Base-by-base conservation (phyloP, 2,797 vertebrate genomes). In the Notamacropus eugenii region DNA sequence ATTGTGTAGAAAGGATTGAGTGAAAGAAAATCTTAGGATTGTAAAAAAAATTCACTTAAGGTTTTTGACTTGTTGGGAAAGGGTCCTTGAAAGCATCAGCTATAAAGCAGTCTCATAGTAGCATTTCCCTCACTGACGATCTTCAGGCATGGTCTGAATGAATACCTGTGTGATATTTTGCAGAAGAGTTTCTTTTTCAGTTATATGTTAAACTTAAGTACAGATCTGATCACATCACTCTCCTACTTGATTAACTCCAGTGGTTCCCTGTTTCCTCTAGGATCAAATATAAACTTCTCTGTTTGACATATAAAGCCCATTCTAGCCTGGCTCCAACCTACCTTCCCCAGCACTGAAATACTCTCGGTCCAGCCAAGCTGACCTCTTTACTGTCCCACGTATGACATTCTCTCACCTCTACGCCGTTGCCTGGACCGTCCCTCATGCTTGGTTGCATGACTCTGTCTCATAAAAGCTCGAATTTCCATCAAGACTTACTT, bases 401-500 rank as follows among this genome's bases (percentile, higher is more conserved):
- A 9, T 40, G n/a, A 40, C 19, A 82, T 82, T 82, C 67, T 82
- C 19, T 82, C 22, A 31, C n/a, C 8, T 1, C 0, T 1, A 4
- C 52, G 16, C 50, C 50, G 67, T 24, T 27, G 59, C 90, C 40
- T 5, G 3, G 40, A 28, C 57, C 27, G 6, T 91, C 31, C 55
- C 56, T 13, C 55, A 0, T 0, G 3, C 22, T 13, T 28, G 6
- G 2, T 29, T 4, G 1, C 50, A 3, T 31, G 0, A 0, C 0
- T 24, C 54, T 13, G 34, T 19, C 57, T 74, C 4, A 0, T 5
- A 16, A 54, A 19, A 74, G 19, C 22, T 34, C 54, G 14, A n/a
- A n/a, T 40, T 27, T 40, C 31, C 52, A 31, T 90, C 29, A 12
- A 27, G 50, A 54, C 40, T 52, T 54, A 54, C 24, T 52, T 54